Percentiles rank a stretch among this genome's conserved stretches.
phyloP scores from a whole-genome alignment of 2,888 invertebrate genomes.

The Sphaerolaimus hirsutus region DNA sequence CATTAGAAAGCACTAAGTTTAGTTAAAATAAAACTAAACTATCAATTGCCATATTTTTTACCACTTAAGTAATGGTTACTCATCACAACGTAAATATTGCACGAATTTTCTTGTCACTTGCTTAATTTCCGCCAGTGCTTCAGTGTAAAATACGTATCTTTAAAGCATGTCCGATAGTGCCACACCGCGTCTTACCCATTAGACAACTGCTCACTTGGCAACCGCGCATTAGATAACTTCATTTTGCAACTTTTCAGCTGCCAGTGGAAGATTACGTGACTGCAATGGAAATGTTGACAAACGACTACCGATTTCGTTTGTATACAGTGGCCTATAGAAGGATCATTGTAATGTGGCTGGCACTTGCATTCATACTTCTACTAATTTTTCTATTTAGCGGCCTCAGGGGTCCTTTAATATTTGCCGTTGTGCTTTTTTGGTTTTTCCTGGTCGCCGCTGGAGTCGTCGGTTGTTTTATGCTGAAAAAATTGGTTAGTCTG shows the following conservation, averaged over 20 bases:
- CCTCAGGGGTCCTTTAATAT: neutral
- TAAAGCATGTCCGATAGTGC: no score
- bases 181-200: no score
- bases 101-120: no score
- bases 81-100: no score
- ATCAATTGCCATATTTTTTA: no score
- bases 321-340: conserved; percentile 81
- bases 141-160: no score
- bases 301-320: conserved; percentile 60
- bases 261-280: conserved; percentile 84
- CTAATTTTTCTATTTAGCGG: conserved; percentile 63
- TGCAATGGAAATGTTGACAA: conserved; percentile 69
- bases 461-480: neutral
- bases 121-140: no score
- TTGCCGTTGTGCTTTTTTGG: neutral
- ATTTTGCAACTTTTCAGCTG: conserved; percentile 45
- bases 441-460: conserved; percentile 39
- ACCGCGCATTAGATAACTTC: no score
- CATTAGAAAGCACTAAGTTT: no score
- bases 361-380: conserved; percentile 61
- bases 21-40: no score
- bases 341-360: conserved; percentile 67
- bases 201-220: no score
- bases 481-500: conserved; percentile 1
- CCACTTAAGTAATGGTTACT: no score